Conservation (phyloP, 2,888 invertebrate species). For the Heliconius ismenius region DNA sequence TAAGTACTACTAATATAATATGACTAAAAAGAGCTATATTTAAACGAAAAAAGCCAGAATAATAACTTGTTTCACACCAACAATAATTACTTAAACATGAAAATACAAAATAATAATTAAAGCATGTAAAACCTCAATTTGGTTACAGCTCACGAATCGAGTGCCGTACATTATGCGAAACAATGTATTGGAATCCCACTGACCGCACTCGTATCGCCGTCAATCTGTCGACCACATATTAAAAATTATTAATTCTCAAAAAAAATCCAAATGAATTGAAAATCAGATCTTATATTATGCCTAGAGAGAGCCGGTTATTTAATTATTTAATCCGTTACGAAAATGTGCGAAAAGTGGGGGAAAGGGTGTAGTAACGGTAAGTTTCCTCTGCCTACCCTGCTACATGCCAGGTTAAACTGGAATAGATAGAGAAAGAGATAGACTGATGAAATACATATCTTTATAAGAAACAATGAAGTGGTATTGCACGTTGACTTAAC, state of each 20-base stretch:
- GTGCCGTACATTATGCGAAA: constrained; percentile 9
- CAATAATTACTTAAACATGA: neutral
- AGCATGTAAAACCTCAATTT: neutral
- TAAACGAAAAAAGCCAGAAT: neutral
- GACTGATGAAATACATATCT: too few species aligned
- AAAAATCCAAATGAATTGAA: neutral
- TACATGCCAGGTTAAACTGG: too few species aligned
- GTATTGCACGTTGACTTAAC: too few species aligned
- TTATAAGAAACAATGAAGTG: too few species aligned
- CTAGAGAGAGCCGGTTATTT: too few species aligned
- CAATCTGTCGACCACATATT: constrained; percentile 4
- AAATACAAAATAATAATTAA: constrained; percentile 7
- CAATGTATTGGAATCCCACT: constrained; percentile 7
- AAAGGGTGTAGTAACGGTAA: too few species aligned
- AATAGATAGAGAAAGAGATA: too few species aligned
- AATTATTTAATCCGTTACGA: neutral
- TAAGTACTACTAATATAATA: neutral
- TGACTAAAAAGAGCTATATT: neutral
- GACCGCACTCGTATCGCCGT: constrained; percentile 14
- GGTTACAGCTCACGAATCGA: constrained; percentile 9
- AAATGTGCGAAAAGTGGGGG: too few species aligned
- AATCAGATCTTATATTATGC: neutral
- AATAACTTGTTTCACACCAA: neutral
- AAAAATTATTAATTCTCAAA: neutral
- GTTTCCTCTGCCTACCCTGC: too few species aligned